Base-by-base conservation (phyloP, 2,888 invertebrate species). In the Hypena proboscidalis region DNA sequence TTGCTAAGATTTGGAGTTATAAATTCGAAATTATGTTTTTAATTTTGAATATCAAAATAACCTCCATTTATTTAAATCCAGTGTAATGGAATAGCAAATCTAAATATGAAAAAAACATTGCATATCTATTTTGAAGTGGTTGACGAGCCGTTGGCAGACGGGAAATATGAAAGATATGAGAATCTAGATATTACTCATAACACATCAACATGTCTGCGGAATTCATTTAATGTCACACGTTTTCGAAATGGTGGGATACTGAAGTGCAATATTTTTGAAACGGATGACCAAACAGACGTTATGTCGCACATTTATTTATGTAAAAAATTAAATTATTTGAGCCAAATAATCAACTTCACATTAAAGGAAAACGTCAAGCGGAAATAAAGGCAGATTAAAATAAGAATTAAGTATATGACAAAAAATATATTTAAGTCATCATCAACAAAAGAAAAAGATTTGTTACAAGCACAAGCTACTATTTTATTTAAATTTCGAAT, bases 41-140 rank as follows among this genome's bases (percentile, higher is more conserved):
- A n/a, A n/a, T n/a, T n/a, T n/a, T n/a, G n/a, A n/a, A n/a, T n/a
- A n/a, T n/a, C n/a, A n/a, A n/a, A n/a, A 11, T 20, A 37, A 29
- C 17, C 19, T 11, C 9, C 20, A 27, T 7, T 9, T 14, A 3
- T 23, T 34, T 21, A 21, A 27, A 0, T 21, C 13, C 4, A 14
- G 19, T 13, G n/a, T 9, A 17, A 17, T 30, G 4, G 8, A 13
- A 8, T 6, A 31, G 23, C 19, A 32, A 27, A 27, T 34, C 15
- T 40, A 22, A 34, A 22, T 21, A 15, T 29, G 33, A 30, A 6
- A 17, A 30, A 17, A 22, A 6, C 8, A 13, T 26, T 8, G 17
- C 26, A 36, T 36, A 27, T 36, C n/a, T 14, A 27, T 27, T 36
- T 36, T 36, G 36, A 35, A 25, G 14, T 13, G 8, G 23, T 25